These are phyloP conservation scores for Aegotheles bennettii DNA, from an alignment of 2,113 vertebrate species.

Conservation along the genomic window DNA sequence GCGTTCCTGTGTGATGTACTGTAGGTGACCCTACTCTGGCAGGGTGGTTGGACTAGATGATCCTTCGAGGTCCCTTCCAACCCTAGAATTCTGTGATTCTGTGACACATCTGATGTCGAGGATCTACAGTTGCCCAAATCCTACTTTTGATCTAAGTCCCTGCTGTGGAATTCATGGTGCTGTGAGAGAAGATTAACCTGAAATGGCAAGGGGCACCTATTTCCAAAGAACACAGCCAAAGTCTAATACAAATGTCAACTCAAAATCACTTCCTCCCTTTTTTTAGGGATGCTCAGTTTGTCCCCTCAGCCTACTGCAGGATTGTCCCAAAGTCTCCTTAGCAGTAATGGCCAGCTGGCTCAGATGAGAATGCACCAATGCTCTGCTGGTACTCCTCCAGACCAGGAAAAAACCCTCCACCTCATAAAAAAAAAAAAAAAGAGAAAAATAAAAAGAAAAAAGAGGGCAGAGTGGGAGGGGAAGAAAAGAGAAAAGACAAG, in stretches of 20 bases:
- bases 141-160: background rate
- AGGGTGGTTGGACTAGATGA: no score
- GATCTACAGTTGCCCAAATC: background rate
- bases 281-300: background rate
- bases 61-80: no score
- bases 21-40: no score
- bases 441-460: no score
- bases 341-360: background rate
- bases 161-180: background rate
- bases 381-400: background rate
- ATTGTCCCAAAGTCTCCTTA: background rate
- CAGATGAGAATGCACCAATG: background rate
- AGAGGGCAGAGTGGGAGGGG: no score
- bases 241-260: background rate
- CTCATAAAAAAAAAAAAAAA: background rate
- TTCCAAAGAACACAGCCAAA: background rate
- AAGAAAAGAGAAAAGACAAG: background rate
- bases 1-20: no score
- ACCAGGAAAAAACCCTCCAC: fast-evolving
- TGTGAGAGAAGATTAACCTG: no score
- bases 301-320: background rate
- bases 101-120: background rate
- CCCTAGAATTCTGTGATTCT: no score
- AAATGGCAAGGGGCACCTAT: background rate
- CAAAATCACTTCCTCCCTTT: background rate